Percentiles rank a stretch among this genome's conserved stretches.
These are phyloP conservation scores for Hypanus sabinus DNA, from an alignment of 2,113 vertebrate species.

Conservation along the genomic window DNA sequence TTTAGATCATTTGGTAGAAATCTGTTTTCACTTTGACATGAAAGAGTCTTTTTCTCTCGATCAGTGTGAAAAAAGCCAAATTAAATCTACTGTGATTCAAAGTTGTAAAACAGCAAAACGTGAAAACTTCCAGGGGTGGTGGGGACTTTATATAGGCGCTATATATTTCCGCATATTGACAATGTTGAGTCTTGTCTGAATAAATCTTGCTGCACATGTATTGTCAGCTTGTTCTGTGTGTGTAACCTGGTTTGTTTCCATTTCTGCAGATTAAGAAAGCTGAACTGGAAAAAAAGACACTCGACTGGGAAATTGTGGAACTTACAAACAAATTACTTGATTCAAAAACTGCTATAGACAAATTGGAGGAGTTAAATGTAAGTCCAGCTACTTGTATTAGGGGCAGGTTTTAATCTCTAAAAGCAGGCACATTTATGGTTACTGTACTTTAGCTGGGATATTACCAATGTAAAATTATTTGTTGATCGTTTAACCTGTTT, in stretches of 20 bases:
- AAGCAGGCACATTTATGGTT: neutral
- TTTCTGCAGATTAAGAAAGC: constrained; percentile 83
- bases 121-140: too few relatives aligned
- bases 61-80: too few relatives aligned
- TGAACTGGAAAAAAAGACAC: constrained; percentile 87
- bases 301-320: constrained; percentile 96
- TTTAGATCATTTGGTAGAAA: too few relatives aligned
- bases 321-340: constrained; percentile 94
- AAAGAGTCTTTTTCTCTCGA: too few relatives aligned
- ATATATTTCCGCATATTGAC: neutral
- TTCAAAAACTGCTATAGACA: constrained; percentile 88
- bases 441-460: neutral
- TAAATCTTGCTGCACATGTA: neutral
- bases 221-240: neutral
- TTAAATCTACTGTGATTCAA: too few relatives aligned
- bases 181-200: neutral
- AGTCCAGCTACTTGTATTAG: constrained; percentile 40
- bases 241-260: neutral
- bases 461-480: neutral
- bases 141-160: too few relatives aligned
- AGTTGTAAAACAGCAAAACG: too few relatives aligned
- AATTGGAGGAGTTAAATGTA: constrained; percentile 91
- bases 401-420: neutral
- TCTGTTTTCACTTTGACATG: too few relatives aligned
- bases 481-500: too few relatives aligned